These are phyloP conservation scores for Albula goreensis DNA, from an alignment of 2,113 vertebrate species.

Conservation along the genomic window DNA sequence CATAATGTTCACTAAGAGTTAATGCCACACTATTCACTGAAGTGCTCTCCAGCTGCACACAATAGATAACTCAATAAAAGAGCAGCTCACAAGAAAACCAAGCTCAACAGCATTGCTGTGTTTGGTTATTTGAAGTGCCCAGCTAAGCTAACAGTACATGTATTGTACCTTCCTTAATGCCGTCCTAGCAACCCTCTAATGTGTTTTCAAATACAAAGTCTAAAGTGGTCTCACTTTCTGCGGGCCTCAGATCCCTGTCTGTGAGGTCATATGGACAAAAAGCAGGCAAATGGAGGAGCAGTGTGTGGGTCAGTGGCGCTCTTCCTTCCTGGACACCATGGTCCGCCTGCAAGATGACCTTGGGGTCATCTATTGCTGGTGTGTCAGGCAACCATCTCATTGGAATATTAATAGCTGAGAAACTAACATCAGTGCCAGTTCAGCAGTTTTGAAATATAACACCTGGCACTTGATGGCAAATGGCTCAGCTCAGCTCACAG, in stretches of 20 bases:
- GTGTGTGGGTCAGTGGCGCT: not conserved
- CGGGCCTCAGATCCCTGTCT: slow-evolving; percentile 17
- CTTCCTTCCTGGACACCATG: not conserved
- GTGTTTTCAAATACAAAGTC: slow-evolving; percentile 21
- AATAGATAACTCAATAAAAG: slow-evolving; percentile 28
- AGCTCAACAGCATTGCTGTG: slow-evolving; percentile 27
- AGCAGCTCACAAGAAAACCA: slow-evolving; percentile 16
- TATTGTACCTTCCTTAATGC: slow-evolving; percentile 30
- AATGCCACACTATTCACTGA: slow-evolving; percentile 28
- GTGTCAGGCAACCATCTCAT: not conserved
- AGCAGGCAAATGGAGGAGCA: not conserved
- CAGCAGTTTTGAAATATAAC: slow-evolving; percentile 46
- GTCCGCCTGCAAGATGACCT: not conserved
- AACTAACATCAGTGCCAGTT: slow-evolving; percentile 40
- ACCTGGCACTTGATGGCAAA: slow-evolving; percentile 44
- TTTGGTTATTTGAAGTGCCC: slow-evolving; percentile 35
- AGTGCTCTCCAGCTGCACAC: slow-evolving; percentile 30
- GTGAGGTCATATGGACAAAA: slow-evolving; percentile 9
- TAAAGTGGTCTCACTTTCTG: slow-evolving; percentile 8
- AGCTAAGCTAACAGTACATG: slow-evolving; percentile 37
- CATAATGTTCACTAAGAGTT: slow-evolving; percentile 29
- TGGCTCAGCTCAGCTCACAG: slow-evolving; percentile 31
- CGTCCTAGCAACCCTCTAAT: slow-evolving; percentile 26
- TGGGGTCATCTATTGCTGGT: not conserved
- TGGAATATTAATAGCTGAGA: not conserved